Percentiles rank a stretch among this genome's conserved stretches.
Evolutionary conservation across 2,888 invertebrate species (phyloP).

Genomic region (Chaetoderma sp.): DNA sequence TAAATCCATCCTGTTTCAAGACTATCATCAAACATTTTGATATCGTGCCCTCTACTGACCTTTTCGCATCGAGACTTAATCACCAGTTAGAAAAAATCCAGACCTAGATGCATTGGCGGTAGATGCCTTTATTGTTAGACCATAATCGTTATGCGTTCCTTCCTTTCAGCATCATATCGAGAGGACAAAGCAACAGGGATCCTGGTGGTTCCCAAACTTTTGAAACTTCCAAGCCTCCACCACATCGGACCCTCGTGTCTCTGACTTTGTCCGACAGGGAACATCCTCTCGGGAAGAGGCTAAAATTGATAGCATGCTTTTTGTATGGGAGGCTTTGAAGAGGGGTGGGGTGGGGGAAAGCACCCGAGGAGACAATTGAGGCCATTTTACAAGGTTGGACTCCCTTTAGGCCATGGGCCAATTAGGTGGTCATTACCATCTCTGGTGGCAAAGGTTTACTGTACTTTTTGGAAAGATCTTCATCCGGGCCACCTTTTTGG

Average conservation of each 20-base stretch:
- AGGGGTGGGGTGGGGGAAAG: too few species aligned
- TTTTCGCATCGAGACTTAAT: constrained; percentile 9
- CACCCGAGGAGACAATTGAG: too few species aligned
- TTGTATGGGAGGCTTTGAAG: not conserved
- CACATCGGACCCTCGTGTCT: not conserved
- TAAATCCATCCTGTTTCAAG: not conserved
- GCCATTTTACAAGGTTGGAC: too few species aligned
- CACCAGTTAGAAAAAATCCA: not conserved
- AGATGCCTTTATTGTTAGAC: too few species aligned
- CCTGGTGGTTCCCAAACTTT: not conserved
- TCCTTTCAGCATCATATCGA: not conserved
- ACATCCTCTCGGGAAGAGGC: not conserved
- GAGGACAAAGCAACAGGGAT: not conserved
- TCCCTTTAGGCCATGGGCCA: too few species aligned
- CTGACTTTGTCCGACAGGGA: not conserved
- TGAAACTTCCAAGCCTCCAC: not conserved
- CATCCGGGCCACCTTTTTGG: too few species aligned
- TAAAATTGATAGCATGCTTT: not conserved
- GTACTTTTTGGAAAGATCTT: too few species aligned
- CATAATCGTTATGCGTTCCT: not conserved
- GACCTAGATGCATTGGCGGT: constrained; percentile 4
- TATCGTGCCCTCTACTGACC: constrained; percentile 5
- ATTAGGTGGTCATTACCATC: too few species aligned
- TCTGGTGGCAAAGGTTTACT: too few species aligned
- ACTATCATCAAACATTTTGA: not conserved